Conservation (phyloP, 2,113 vertebrate genomes). For the Aleadryas rufinucha region DNA sequence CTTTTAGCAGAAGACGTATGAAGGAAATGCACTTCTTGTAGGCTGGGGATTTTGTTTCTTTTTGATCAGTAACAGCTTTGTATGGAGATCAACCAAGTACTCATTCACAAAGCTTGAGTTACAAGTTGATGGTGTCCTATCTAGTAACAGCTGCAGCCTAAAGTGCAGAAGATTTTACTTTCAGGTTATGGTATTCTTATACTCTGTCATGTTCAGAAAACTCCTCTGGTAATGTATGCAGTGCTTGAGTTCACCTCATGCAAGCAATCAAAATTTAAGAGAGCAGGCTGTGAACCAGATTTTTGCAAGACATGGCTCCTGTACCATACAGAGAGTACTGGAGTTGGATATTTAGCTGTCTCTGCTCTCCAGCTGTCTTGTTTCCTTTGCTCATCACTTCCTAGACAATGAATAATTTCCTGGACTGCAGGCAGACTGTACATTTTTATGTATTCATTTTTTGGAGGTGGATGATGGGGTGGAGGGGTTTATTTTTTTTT, state of each 20-base stretch:
- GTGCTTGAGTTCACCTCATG: not conserved
- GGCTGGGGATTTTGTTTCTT: not conserved
- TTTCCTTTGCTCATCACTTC: not conserved
- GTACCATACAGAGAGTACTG: accelerated
- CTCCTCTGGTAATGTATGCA: not conserved
- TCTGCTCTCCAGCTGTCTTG: not conserved
- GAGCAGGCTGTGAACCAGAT: not conserved
- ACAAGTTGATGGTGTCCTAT: not conserved
- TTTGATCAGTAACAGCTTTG: not conserved
- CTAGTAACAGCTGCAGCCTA: not conserved
- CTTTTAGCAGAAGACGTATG: not conserved
- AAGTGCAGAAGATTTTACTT: not conserved
- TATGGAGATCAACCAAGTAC: not conserved
- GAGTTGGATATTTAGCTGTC: not conserved
- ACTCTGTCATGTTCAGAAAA: not conserved
- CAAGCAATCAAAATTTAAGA: not conserved
- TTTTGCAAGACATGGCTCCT: not conserved
- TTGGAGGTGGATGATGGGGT: not conserved
- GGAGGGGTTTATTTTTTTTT: not conserved
- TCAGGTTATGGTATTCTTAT: not conserved
- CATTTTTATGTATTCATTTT: not conserved
- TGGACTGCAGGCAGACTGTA: not conserved
- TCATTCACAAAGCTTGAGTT: not conserved
- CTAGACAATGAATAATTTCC: not conserved
- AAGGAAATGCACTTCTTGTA: not conserved